phyloP scores from a whole-genome alignment of 2,797 vertebrate genomes.

The Falco berigora region DNA sequence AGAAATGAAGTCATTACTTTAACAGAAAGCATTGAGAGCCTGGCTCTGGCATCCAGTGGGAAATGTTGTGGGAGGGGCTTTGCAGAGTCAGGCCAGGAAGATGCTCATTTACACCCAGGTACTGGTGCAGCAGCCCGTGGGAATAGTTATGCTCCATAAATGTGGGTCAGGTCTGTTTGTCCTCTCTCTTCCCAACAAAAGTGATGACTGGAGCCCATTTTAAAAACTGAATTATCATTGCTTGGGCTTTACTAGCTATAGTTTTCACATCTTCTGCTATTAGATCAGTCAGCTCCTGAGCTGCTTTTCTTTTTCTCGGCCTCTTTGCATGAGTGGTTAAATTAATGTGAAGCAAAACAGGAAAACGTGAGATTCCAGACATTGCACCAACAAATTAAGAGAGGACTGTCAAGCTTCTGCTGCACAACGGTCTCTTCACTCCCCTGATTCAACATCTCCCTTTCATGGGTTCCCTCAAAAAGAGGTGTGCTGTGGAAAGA shows the following conservation, averaged over 20 bases:
- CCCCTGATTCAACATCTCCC: neutral
- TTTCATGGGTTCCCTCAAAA: neutral
- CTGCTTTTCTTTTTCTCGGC: neutral
- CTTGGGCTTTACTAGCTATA: neutral
- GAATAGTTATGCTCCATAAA: accelerated
- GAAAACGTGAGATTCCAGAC: neutral
- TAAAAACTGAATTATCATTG: neutral
- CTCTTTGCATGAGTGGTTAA: accelerated
- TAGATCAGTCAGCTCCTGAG: neutral
- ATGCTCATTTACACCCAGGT: neutral
- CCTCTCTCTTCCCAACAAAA: neutral
- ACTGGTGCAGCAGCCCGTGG: accelerated
- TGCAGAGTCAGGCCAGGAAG: neutral
- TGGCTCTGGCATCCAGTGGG: neutral
- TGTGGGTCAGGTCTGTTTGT: neutral
- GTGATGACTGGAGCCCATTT: neutral
- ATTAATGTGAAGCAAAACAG: neutral
- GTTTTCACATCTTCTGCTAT: neutral
- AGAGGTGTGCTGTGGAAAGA: neutral
- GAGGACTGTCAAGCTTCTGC: neutral
- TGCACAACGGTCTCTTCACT: neutral
- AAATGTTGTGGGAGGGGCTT: accelerated
- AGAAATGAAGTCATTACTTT: accelerated
- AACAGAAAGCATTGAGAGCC: neutral
- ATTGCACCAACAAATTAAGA: neutral